Evolutionary conservation across 2,888 invertebrate species (phyloP), one percentile per base, ranked within the genome.

Genomic region (Apoda limacodes): DNA sequence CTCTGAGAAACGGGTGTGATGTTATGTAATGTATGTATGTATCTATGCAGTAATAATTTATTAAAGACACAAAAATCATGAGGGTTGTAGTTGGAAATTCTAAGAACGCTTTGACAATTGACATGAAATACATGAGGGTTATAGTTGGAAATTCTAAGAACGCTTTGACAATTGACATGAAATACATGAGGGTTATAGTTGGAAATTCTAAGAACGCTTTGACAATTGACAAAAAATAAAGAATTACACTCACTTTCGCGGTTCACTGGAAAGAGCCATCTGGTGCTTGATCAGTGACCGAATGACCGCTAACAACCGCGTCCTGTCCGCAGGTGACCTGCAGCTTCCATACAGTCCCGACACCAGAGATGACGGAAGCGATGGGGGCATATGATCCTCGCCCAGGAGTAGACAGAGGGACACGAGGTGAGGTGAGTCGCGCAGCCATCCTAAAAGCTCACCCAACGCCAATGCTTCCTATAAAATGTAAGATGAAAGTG

Each of bases 291-390:
- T 67, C 9, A 82, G 53, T 2, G 71, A 66, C 6, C 72, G 47
- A 21, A 82, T 51, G 7, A 82, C 72, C 1, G 66, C 69, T 19
- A 75, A 45, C 7, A 78, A 55, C 15, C 65, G 46, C 1, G 68
- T 64, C 23, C 75, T 51, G 48, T 75, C 78, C 0, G 60, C 45
- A 1, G 56, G 47, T 0, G 63, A 61, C 7, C 71, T 56, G 35
- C 71, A 69, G 52, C 76, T 75, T 20, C 76, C 78, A 33, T 80
- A 80, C 31, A 82, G 40, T 1, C 82, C 82, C 0, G 80, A 60
- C 1, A 71, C 63, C 9, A 82, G 49, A 0, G 67, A 52, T 1
- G 68, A 49, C 0, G 78, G 72, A 23, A 80, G 50, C 1, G 62
- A 55, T 1, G 62, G 45, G 0, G 78, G 72, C 52, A 76, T 64